phyloP scores from a whole-genome alignment of 1,140 invertebrate species.

The Drosophila lowei region DNA sequence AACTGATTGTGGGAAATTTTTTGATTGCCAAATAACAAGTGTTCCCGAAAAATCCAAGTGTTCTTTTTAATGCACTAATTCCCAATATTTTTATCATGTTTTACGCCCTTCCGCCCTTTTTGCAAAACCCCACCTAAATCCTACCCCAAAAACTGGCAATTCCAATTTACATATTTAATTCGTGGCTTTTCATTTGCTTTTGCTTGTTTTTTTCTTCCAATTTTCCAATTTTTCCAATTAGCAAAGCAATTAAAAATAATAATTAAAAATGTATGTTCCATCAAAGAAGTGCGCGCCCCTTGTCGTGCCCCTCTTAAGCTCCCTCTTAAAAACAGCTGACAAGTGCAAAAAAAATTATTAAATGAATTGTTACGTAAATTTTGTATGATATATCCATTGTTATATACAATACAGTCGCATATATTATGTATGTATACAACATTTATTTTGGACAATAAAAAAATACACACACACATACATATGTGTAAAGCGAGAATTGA shows the following conservation, averaged over 20 bases:
- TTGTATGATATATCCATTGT: conserved; percentile 12
- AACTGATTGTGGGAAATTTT: neutral
- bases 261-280: conserved; percentile 67
- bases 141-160: neutral
- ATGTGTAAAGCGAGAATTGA: conserved; percentile 18
- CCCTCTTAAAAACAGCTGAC: conserved; percentile 56
- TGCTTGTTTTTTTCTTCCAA: conserved; percentile 16
- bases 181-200: conserved; percentile 30
- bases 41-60: neutral
- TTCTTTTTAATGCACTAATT: neutral
- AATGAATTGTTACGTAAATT: conserved; percentile 63
- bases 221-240: conserved; percentile 62
- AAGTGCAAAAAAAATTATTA: conserved; percentile 49
- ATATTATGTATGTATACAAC: conserved; percentile 4
- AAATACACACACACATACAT: conserved; percentile 3
- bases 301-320: neutral
- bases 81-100: no score
- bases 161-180: conserved; percentile 33
- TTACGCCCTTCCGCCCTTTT: no score
- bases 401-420: no score
- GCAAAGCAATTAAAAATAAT: conserved; percentile 66
- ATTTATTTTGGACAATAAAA: conserved; percentile 13
- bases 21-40: neutral
- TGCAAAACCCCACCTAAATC: neutral
- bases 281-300: neutral